Evolutionary conservation across 2,888 invertebrate species (phyloP).

Genomic region (Plagodis pulveraria): DNA sequence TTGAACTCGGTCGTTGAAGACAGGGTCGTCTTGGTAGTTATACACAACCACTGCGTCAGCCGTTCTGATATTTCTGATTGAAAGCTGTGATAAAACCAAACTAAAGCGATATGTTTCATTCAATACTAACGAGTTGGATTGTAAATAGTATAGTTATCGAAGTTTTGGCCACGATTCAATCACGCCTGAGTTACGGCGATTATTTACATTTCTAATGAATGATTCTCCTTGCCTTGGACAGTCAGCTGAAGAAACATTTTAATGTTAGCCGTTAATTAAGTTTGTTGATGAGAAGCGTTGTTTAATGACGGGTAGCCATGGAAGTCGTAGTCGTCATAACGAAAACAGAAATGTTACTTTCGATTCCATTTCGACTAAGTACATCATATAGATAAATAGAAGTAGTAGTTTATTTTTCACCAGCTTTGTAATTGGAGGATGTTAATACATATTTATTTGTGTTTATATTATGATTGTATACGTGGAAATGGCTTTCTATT

Average conservation of each 20-base stretch:
- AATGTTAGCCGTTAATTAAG: background rate
- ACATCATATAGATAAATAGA: no score
- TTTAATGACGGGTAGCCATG: background rate
- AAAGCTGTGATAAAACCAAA: no score
- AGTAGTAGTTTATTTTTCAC: no score
- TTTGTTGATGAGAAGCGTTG: slow-evolving; percentile 2
- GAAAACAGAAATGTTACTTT: background rate
- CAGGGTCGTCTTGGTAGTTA: no score
- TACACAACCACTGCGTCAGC: no score
- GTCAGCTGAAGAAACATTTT: slow-evolving; percentile 23
- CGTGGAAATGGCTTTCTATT: no score
- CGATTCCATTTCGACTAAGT: no score
- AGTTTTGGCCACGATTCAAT: slow-evolving; percentile 45
- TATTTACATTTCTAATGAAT: slow-evolving; percentile 35
- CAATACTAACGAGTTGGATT: slow-evolving; percentile 33
- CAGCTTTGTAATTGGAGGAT: no score
- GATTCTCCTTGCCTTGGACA: slow-evolving; percentile 20
- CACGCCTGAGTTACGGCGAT: slow-evolving; percentile 38
- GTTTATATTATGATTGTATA: no score
- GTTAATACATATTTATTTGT: no score
- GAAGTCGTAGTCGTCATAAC: background rate
- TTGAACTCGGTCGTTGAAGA: no score
- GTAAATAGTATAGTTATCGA: slow-evolving; percentile 25
- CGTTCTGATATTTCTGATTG: no score
- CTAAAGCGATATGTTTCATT: background rate